Evolutionary conservation across 2,797 vertebrate genomes (phyloP).

Genomic region (Ptychadena robeensis): DNA sequence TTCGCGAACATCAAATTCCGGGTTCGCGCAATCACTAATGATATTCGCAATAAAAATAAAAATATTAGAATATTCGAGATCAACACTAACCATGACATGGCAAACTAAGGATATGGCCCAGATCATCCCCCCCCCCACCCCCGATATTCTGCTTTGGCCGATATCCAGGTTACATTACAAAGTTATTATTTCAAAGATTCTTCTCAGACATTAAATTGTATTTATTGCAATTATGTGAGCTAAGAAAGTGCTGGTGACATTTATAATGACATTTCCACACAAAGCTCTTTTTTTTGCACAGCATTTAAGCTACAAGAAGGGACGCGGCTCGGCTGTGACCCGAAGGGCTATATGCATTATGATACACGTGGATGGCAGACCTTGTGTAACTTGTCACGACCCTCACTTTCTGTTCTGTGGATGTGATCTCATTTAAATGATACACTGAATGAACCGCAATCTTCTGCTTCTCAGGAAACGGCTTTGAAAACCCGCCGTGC

Average conservation of each 20-base stretch:
- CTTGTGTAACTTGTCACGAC: background rate
- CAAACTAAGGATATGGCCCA: background rate
- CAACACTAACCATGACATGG: no score
- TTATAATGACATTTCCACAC: constrained; percentile 43
- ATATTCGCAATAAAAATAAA: no score
- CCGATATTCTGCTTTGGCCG: background rate
- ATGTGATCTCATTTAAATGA: constrained; percentile 16
- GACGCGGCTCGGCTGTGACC: constrained; percentile 6
- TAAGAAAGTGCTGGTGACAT: constrained; percentile 31
- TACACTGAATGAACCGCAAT: background rate
- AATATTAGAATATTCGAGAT: no score
- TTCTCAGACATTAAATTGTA: background rate
- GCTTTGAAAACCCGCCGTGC: background rate
- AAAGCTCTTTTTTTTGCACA: constrained; percentile 12
- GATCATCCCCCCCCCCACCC: background rate
- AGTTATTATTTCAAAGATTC: background rate
- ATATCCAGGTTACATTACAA: background rate
- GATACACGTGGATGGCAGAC: constrained; percentile 17
- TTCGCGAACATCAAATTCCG: no score
- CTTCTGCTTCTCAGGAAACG: background rate
- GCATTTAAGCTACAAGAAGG: constrained; percentile 26
- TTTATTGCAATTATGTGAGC: constrained; percentile 16
- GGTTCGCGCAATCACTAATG: no score
- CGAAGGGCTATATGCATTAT: constrained; percentile 20
- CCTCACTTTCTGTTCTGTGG: background rate